Evolutionary conservation across 1,140 invertebrate genomes (phyloP).

Genomic region (Heliconius melpomene): DNA sequence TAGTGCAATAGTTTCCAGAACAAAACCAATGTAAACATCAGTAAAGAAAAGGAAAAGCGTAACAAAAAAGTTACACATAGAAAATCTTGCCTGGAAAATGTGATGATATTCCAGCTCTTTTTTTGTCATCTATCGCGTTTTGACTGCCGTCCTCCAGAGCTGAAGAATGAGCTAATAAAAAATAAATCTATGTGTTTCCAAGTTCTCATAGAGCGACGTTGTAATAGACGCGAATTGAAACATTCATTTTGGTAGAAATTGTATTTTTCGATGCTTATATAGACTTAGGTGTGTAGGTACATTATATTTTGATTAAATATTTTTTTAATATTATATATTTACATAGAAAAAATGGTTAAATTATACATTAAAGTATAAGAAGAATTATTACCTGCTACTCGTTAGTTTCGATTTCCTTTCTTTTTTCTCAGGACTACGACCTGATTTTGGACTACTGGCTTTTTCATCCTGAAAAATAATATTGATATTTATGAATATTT

Average conservation of each 20-base stretch:
- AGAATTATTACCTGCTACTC: constrained; percentile 39
- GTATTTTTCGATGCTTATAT: not conserved
- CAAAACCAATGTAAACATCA: not conserved
- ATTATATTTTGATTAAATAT: too few species aligned
- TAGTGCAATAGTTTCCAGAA: not conserved
- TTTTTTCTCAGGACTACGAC: constrained; percentile 33
- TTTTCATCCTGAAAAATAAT: constrained; percentile 32
- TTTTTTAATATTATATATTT: not conserved
- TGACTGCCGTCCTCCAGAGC: constrained; percentile 53
- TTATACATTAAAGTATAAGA: not conserved
- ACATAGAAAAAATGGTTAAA: too few species aligned
- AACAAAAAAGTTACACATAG: constrained; percentile 1
- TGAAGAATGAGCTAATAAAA: constrained; percentile 59
- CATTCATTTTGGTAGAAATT: not conserved
- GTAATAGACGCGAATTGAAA: not conserved
- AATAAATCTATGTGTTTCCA: constrained; percentile 16
- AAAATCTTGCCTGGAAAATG: constrained; percentile 49
- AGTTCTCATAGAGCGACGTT: not conserved
- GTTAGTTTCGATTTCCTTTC: constrained; percentile 44
- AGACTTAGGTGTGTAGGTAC: not conserved
- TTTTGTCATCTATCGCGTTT: constrained; percentile 60
- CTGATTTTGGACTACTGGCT: constrained; percentile 22
- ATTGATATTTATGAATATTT: not conserved
- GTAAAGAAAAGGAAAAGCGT: constrained; percentile 1
- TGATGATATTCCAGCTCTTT: constrained; percentile 52